These are phyloP conservation scores for Calcarius lapponicus DNA, from an alignment of 2,797 vertebrate genomes.

Conservation along the genomic window DNA sequence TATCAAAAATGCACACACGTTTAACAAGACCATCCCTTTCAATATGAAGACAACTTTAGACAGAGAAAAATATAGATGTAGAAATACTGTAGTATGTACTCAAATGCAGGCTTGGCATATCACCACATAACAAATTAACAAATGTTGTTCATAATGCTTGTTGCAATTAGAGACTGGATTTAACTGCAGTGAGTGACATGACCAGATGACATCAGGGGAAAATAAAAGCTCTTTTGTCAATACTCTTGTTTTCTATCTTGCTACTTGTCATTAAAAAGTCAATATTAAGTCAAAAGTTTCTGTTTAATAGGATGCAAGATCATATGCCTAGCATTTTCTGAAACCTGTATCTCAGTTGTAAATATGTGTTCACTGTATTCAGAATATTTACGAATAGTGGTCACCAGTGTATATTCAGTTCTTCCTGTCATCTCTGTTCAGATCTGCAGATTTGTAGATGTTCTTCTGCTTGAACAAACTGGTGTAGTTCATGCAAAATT, in stretches of 20 bases:
- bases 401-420: neutral
- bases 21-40: neutral
- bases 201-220: conserved; percentile 17
- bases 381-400: neutral
- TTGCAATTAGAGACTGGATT: conserved; percentile 19
- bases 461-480: conserved; percentile 5
- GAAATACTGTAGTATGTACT: neutral
- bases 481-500: neutral
- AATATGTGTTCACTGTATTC: neutral
- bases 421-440: neutral
- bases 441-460: neutral
- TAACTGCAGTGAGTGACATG: neutral
- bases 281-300: conserved; percentile 26
- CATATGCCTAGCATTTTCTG: neutral
- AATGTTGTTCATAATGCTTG: neutral
- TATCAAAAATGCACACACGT: neutral
- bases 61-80: neutral
- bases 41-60: neutral
- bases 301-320: neutral
- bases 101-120: neutral
- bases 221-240: conserved; percentile 41
- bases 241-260: neutral
- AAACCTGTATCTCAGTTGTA: neutral
- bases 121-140: neutral
- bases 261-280: neutral